These are phyloP conservation scores for Astropecten irregularis DNA, from an alignment of 53 echinoderm and acorn worm genomes.

Conservation along the genomic window DNA sequence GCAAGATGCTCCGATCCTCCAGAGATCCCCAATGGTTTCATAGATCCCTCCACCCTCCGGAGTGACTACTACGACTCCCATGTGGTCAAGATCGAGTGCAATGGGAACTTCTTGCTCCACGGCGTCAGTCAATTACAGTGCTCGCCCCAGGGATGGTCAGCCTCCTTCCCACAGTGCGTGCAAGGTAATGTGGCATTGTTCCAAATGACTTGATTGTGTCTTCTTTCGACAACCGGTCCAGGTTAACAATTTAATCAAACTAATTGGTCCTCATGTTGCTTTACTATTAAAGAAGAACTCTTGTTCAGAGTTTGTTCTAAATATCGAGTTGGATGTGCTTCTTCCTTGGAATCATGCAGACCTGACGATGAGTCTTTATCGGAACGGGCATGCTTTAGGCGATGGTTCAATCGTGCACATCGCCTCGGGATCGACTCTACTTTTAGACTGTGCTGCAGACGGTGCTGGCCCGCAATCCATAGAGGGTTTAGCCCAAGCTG, in stretches of 20 bases:
- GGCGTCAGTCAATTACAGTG: neutral
- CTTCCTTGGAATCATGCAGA: too few species aligned
- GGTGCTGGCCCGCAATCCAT: too few species aligned
- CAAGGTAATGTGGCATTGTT: conserved; percentile 1
- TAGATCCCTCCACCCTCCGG: neutral
- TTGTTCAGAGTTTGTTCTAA: too few species aligned
- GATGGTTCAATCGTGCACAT: neutral
- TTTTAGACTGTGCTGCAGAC: conserved; percentile 14
- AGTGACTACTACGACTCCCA: neutral
- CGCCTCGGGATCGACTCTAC: neutral
- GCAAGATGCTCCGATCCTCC: conserved; percentile 8
- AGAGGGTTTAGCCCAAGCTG: neutral
- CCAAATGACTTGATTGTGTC: too few species aligned
- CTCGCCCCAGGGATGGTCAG: neutral
- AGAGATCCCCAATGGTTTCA: neutral
- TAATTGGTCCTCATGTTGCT: too few species aligned
- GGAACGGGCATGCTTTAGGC: neutral
- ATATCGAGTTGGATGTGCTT: too few species aligned
- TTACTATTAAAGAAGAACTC: too few species aligned
- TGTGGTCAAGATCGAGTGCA: conserved; percentile 4
- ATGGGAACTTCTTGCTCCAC: neutral
- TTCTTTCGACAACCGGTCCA: too few species aligned
- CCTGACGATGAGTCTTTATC: too few species aligned
- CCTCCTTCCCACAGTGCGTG: conserved; percentile 1
- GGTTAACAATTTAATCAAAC: too few species aligned